phyloP scores from a whole-genome alignment of 1,140 invertebrate species.

The Proales similis region DNA sequence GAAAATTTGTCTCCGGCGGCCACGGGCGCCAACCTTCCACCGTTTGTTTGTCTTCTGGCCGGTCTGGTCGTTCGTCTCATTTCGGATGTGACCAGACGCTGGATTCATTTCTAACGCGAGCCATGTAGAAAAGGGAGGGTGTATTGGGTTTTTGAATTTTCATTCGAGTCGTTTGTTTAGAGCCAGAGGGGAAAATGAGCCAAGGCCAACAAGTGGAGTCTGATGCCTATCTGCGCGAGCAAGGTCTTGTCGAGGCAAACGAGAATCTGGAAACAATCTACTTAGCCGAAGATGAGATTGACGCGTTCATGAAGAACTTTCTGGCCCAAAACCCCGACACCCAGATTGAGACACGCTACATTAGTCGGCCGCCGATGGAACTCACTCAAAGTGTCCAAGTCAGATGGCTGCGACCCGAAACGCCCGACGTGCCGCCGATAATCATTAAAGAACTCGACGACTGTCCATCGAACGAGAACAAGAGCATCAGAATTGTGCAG shows the following conservation, averaged over 20 bases:
- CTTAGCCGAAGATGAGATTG: slow-evolving; percentile 32
- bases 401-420: slow-evolving; percentile 29
- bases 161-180: too few relatives aligned
- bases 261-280: slow-evolving; percentile 23
- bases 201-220: slow-evolving; percentile 6
- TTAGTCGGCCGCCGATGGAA: slow-evolving; percentile 12
- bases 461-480: neutral
- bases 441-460: slow-evolving; percentile 33
- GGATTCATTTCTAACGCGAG: too few relatives aligned
- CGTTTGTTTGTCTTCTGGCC: too few relatives aligned
- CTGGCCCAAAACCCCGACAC: slow-evolving; percentile 16
- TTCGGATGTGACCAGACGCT: too few relatives aligned
- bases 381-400: slow-evolving; percentile 33
- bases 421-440: slow-evolving; percentile 30
- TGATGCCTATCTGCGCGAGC: slow-evolving; percentile 6
- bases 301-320: slow-evolving; percentile 33
- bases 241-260: slow-evolving; percentile 9
- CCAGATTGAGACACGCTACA: slow-evolving; percentile 29
- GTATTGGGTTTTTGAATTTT: too few relatives aligned
- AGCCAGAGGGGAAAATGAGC: too few relatives aligned
- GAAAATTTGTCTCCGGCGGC: too few relatives aligned
- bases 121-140: too few relatives aligned
- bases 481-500: slow-evolving; percentile 19
- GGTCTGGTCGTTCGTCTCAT: too few relatives aligned
- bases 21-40: too few relatives aligned